Conservation (phyloP, 2,888 invertebrate genomes). For the Leptinotarsa tumamoca region DNA sequence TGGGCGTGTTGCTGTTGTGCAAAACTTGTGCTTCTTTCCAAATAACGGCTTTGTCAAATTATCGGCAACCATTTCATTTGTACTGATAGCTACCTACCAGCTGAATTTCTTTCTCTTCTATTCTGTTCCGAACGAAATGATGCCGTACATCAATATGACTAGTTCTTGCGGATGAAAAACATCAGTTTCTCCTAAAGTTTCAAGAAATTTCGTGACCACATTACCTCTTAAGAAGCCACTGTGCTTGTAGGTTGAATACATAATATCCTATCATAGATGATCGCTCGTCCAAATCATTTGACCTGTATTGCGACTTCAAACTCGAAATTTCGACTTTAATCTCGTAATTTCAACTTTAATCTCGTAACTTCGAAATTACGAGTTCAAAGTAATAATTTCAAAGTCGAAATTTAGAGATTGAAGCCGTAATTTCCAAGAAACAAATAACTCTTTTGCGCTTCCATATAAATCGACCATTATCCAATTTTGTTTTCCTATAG, state of each 20-base stretch:
- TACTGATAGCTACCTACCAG: background rate
- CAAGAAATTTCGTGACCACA: background rate
- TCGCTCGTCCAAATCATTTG: conserved; percentile 19
- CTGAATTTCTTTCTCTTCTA: background rate
- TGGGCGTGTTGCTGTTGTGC: background rate
- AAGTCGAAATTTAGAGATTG: no score
- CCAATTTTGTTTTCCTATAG: background rate
- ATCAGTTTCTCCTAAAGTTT: conserved; percentile 10
- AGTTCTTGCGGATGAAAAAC: background rate
- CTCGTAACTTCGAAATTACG: no score
- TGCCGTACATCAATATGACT: background rate
- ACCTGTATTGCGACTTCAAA: no score
- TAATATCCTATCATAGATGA: conserved; percentile 20
- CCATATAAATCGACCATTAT: no score
- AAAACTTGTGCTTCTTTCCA: background rate
- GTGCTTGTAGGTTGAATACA: conserved; percentile 4
- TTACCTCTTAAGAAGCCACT: conserved; percentile 1
- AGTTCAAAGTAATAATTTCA: no score
- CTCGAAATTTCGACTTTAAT: no score
- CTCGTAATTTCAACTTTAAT: no score
- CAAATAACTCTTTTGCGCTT: no score
- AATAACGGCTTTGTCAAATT: background rate
- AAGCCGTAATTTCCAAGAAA: no score
- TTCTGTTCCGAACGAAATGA: background rate
- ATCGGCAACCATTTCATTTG: background rate